Evolutionary conservation across 64 coral and sea anemone species (phyloP), one percentile per base, ranked within the genome.

Genomic region (Stichodactyla helianthus): DNA sequence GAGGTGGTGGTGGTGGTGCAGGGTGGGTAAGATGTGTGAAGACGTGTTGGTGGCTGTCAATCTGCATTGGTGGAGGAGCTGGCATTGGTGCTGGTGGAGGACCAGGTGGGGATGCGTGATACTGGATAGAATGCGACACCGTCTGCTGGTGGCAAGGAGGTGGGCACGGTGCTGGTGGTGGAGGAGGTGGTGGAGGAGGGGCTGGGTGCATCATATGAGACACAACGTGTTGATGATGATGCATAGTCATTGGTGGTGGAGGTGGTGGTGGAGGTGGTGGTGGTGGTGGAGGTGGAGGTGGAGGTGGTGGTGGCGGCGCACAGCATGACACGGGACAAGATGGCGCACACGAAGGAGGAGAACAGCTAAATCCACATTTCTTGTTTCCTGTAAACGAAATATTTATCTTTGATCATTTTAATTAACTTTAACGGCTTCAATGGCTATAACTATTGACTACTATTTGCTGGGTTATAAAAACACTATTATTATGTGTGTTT

Each of bases 51-150:
- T 95, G 93, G 6, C 70, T 77, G n/a, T 89, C 54, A 65, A 88
- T 51, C 5, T 63, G 14, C 85, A 74, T 88, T 31, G 93, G 93
- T 55, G 93, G 93, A 86, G 93, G 93, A 61, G 93, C 87, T 23
- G 93, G 93, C 93, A 95, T 95, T 10, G 93, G 93, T 10, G 85
- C 74, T 83, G 93, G 93, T 52, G 93, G 93, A 4, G 93, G 93
- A 10, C 87, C 90, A 64, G 93, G 89, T 27, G 93, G 93, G 64
- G 90, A 88, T 11, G 64, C 61, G 17, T 95, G 93, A 19, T 60
- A 86, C 10, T 91, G 88, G 51, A 92, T 71, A 26, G 61, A 52
- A 64, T 95, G 93, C 10, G 74, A 1, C 10, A 60, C 58, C 59
- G 92, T 77, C 10, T 53, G 56, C 10, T 84, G 84, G 78, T 95